phyloP scores from a whole-genome alignment of 2,888 invertebrate species.

The Scelioninae gen. 1 region DNA sequence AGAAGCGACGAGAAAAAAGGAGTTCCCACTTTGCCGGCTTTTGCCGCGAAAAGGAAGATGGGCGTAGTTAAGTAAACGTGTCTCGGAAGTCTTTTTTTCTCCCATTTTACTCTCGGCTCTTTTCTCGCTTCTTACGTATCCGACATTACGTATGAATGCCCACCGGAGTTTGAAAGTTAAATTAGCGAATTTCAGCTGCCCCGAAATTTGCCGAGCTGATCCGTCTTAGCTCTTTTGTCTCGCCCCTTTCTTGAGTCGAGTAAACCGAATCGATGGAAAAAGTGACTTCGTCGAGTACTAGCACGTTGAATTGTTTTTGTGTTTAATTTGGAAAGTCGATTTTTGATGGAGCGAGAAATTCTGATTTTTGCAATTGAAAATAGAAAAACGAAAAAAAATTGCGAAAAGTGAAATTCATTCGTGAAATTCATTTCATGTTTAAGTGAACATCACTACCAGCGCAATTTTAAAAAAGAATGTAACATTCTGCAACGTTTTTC shows the following conservation, averaged over 20 bases:
- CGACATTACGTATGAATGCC: slow-evolving; percentile 61
- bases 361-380: slow-evolving; percentile 6
- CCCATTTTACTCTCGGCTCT: slow-evolving; percentile 4
- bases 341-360: background rate
- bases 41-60: slow-evolving; percentile 50
- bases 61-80: slow-evolving; percentile 64
- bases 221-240: slow-evolving; percentile 28
- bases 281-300: slow-evolving; percentile 20
- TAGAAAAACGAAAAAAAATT: background rate
- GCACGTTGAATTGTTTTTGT: slow-evolving; percentile 37
- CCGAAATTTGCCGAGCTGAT: slow-evolving; percentile 52
- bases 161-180: slow-evolving; percentile 62
- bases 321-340: slow-evolving; percentile 35
- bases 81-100: slow-evolving; percentile 63
- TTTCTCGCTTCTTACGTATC: slow-evolving; percentile 52
- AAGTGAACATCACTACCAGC: background rate
- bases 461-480: no score
- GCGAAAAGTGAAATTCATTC: background rate
- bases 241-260: background rate
- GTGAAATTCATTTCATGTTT: background rate
- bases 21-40: slow-evolving; percentile 43
- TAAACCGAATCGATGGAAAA: slow-evolving; percentile 30
- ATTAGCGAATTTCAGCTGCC: slow-evolving; percentile 60
- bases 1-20: slow-evolving; percentile 39
- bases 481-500: background rate